Evolutionary conservation across 2,113 vertebrate genomes (phyloP).

Genomic region (Phylloscopus trochilus): DNA sequence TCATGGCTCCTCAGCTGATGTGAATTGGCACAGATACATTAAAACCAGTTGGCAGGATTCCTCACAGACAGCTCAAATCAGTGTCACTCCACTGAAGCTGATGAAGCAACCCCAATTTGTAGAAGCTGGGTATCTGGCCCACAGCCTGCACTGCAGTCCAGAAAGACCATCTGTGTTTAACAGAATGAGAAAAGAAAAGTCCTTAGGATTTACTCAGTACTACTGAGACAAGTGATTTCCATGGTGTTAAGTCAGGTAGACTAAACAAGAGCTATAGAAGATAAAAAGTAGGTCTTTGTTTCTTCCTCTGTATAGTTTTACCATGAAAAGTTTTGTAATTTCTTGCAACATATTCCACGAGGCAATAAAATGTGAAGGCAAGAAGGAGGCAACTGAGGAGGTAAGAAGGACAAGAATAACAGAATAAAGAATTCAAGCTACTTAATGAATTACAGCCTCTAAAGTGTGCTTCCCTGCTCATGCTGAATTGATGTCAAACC

Average conservation of each 20-base stretch:
- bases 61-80: not conserved
- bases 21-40: not conserved
- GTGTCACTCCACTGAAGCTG: not conserved
- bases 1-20: not conserved
- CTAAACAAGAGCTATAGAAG: not conserved
- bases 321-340: not conserved
- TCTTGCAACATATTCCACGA: not conserved
- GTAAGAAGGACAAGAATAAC: not conserved
- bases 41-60: not conserved
- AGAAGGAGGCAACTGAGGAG: not conserved
- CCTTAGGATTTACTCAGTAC: not conserved
- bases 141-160: not conserved
- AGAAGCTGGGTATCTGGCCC: not conserved
- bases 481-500: not conserved
- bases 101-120: not conserved
- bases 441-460: not conserved
- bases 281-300: not conserved
- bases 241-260: not conserved
- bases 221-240: not conserved
- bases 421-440: not conserved
- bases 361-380: not conserved
- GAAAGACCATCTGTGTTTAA: not conserved
- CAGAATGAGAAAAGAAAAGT: not conserved
- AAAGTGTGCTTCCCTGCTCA: not conserved
- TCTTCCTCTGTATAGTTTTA: not conserved